phyloP scores from a whole-genome alignment of 2,888 invertebrate genomes.

The Pasiphila rectangulata region DNA sequence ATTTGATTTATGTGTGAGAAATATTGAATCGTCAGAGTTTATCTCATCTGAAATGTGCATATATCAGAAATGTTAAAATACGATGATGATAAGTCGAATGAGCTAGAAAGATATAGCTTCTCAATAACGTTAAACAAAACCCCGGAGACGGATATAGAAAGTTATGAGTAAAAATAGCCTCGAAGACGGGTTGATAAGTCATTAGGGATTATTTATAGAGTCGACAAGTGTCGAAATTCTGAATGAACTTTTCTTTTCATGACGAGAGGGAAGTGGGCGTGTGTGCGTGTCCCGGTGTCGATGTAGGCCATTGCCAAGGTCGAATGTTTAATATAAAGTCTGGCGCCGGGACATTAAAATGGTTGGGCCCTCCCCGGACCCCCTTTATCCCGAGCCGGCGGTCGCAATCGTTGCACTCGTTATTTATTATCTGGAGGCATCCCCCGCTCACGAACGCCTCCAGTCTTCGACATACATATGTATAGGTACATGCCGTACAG shows the following conservation, averaged over 20 bases:
- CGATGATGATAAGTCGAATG: not conserved
- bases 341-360: slow-evolving; percentile 80
- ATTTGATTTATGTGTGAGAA: slow-evolving; percentile 4
- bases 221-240: slow-evolving; percentile 66
- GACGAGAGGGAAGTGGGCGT: slow-evolving; percentile 69
- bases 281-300: slow-evolving; percentile 77
- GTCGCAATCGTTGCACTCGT: slow-evolving; percentile 80
- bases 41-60: slow-evolving; percentile 1
- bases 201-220: slow-evolving; percentile 67
- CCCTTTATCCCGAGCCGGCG: slow-evolving; percentile 68
- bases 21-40: slow-evolving; percentile 2
- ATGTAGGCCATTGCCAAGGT: slow-evolving; percentile 81
- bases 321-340: slow-evolving; percentile 82
- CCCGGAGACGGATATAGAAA: slow-evolving; percentile 45
- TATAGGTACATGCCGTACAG: slow-evolving; percentile 15
- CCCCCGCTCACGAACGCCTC: slow-evolving; percentile 58
- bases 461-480: slow-evolving; percentile 42
- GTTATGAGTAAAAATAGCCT: slow-evolving; percentile 53
- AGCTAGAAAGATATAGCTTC: too few species aligned
- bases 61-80: not conserved
- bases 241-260: slow-evolving; percentile 78
- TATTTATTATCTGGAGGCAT: slow-evolving; percentile 77
- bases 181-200: slow-evolving; percentile 62
- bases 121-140: not conserved
- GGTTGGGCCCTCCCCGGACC: slow-evolving; percentile 75